Percentiles rank a stretch among this genome's conserved stretches.
Evolutionary conservation across 2,888 invertebrate genomes (phyloP).

Genomic region (Caenorhabditis zanzibari): DNA sequence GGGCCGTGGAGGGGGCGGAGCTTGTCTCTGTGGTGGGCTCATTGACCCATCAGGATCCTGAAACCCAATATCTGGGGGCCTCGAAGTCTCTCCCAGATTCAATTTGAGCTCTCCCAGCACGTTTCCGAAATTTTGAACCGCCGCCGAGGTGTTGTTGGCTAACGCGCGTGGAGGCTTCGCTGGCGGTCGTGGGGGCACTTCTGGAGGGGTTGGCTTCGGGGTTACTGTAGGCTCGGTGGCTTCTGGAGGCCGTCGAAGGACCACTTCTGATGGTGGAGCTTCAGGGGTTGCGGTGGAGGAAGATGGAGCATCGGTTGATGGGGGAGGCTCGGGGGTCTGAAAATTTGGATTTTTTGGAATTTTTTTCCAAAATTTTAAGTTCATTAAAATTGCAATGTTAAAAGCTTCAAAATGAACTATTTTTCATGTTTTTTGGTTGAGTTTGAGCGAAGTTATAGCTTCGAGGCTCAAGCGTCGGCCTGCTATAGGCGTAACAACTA

Average conservation of each 20-base stretch:
- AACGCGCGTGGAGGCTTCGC: constrained; percentile 50
- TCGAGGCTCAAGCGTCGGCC: too few relatives aligned
- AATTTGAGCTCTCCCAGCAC: constrained; percentile 41
- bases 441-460: too few relatives aligned
- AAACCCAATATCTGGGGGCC: constrained; percentile 47
- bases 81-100: constrained; percentile 28
- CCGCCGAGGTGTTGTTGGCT: constrained; percentile 1
- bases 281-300: neutral
- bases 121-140: constrained; percentile 47
- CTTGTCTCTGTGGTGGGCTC: constrained; percentile 44
- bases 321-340: constrained; percentile 3
- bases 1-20: constrained; percentile 48
- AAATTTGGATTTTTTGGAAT: neutral
- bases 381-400: too few relatives aligned
- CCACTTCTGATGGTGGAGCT: neutral
- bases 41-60: neutral
- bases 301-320: neutral
- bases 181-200: constrained; percentile 51
- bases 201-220: constrained; percentile 16
- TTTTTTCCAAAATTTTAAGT: too few relatives aligned
- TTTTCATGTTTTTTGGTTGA: too few relatives aligned
- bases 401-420: too few relatives aligned
- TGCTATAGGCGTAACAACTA: too few relatives aligned
- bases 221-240: neutral
- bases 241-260: constrained; percentile 12